These are phyloP conservation scores for Agrilus cyanescens DNA, from an alignment of 2,888 invertebrate species.

Conservation along the genomic window DNA sequence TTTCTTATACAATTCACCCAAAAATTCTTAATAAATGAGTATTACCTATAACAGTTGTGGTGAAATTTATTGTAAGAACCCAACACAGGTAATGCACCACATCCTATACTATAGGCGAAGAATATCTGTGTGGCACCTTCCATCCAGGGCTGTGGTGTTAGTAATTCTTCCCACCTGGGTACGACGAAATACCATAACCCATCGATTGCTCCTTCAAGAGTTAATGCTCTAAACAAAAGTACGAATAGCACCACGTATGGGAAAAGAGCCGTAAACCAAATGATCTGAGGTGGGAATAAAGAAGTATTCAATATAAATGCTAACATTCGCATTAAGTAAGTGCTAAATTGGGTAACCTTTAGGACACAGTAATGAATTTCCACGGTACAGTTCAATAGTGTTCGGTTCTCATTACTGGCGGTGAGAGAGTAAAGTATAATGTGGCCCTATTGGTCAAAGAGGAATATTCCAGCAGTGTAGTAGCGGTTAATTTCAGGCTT, in stretches of 20 bases:
- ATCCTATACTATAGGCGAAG: constrained; percentile 67
- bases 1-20: no score
- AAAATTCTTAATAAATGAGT: constrained; percentile 3
- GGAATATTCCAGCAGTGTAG: neutral
- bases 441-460: neutral
- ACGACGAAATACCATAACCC: constrained; percentile 58
- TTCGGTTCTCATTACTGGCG: no score
- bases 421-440: neutral
- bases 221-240: constrained; percentile 53
- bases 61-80: constrained; percentile 68
- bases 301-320: neutral
- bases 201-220: constrained; percentile 50
- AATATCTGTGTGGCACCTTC: constrained; percentile 69
- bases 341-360: neutral
- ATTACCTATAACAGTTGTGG: constrained; percentile 60
- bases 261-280: constrained; percentile 67
- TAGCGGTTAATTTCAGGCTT: no score
- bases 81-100: constrained; percentile 60
- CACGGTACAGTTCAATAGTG: no score
- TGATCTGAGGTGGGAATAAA: constrained; percentile 37
- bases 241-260: constrained; percentile 59
- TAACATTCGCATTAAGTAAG: neutral
- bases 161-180: constrained; percentile 45
- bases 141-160: constrained; percentile 51
- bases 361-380: no score